Base-by-base conservation (phyloP, 1,140 invertebrate genomes). In the Paralvinella palmiformis region DNA sequence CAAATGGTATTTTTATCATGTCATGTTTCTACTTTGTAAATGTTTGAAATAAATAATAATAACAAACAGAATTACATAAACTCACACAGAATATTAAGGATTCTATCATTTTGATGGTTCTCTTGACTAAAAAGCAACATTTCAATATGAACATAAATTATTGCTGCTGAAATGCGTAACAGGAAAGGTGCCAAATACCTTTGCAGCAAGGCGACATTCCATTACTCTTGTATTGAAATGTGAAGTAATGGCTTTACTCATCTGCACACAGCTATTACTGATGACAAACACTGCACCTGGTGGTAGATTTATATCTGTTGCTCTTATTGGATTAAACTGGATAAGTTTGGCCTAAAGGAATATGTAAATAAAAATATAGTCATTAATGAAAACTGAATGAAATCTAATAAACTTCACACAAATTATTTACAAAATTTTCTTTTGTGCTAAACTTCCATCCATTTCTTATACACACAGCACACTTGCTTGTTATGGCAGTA, bases 171-270 rank as follows among this genome's bases (percentile, higher is more conserved):
- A n/a, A n/a, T n/a, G n/a, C n/a, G n/a, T n/a, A 2, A 48, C 27
- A 3, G 10, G 3, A 10, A 3, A 48, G 44, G 7, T 22, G 31
- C 48, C 48, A 27, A 63, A 77, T 81, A 91, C 88, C 85, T 93
- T 89, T 13, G 91, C 87, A 22, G 92, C 92, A 13, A 98, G 76
- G 67, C 91, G 85, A 75, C 94, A 97, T 83, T 98, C 94, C n/a
- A 90, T 88, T 10, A 98, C 95, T 64, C 97, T 83, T 63, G 87
- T 86, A 81, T 99, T 99, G 76, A 88, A 99, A 75, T 95, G 87
- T 17, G 79, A 79, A 0, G 90, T 91, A 6, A 92, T 90, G 2
- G 94, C 96, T 84, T 99, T 99, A 77, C 98, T 98, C 67, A 90
- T 86, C 73, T 89, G 87, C 0, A 88, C 88, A 71, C 94, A 84